phyloP scores from a whole-genome alignment of 1,140 invertebrate genomes.

The Eupeodes corollae region DNA sequence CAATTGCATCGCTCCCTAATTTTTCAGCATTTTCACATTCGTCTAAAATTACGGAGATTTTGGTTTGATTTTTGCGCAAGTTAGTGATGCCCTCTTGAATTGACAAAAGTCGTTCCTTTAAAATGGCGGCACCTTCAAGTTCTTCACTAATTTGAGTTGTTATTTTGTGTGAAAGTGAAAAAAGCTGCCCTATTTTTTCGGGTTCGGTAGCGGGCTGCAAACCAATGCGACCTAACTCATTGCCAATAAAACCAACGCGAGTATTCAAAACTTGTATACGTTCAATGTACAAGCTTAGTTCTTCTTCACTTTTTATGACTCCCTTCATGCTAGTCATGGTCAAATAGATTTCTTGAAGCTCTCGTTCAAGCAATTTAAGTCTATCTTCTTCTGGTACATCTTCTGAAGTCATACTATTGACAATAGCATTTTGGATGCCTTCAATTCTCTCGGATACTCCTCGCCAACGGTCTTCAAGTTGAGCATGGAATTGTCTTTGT shows the following conservation, averaged over 20 bases:
- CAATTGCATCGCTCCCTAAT: slow-evolving; percentile 57
- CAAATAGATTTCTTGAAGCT: slow-evolving; percentile 54
- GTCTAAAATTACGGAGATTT: slow-evolving; percentile 49
- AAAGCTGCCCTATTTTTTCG: slow-evolving; percentile 57
- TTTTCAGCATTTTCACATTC: slow-evolving; percentile 58
- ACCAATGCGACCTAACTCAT: slow-evolving; percentile 62
- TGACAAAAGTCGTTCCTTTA: slow-evolving; percentile 57
- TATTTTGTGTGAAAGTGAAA: slow-evolving; percentile 54
- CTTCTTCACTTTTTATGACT: slow-evolving; percentile 68
- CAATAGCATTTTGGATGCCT: slow-evolving; percentile 51
- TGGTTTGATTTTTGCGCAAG: slow-evolving; percentile 52
- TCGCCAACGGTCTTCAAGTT: slow-evolving; percentile 65
- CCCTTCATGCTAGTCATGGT: slow-evolving; percentile 58
- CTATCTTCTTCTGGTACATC: slow-evolving; percentile 60
- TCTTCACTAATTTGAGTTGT: slow-evolving; percentile 61
- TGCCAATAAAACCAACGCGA: slow-evolving; percentile 61
- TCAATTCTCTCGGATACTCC: slow-evolving; percentile 51
- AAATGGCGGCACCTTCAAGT: slow-evolving; percentile 53
- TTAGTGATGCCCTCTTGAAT: slow-evolving; percentile 55
- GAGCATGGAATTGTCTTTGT: slow-evolving; percentile 61
- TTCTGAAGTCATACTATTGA: slow-evolving; percentile 54
- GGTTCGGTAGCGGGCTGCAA: slow-evolving; percentile 58
- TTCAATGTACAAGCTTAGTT: slow-evolving; percentile 67
- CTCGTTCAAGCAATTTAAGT: slow-evolving; percentile 56
- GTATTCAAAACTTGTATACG: slow-evolving; percentile 61